phyloP scores from a whole-genome alignment of 2,797 vertebrate genomes.

The Coendou prehensilis region DNA sequence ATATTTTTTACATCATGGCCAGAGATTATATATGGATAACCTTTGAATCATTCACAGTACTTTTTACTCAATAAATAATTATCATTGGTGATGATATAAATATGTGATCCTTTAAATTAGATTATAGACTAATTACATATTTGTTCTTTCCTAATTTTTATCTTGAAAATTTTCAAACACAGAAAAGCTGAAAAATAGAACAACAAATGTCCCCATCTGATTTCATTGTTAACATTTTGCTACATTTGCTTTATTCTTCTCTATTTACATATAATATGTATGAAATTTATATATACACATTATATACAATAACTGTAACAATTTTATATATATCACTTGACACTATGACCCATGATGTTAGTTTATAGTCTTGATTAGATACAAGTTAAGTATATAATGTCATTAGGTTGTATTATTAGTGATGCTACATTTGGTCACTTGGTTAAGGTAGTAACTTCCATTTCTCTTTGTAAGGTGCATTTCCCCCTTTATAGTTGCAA shows the following conservation, averaged over 20 bases:
- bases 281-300: background rate
- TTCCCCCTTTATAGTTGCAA: constrained; percentile 29
- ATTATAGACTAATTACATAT: background rate
- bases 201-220: background rate
- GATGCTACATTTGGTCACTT: background rate
- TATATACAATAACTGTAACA: background rate
- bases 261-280: background rate
- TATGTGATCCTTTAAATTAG: background rate
- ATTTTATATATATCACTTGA: background rate
- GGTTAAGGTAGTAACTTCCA: background rate
- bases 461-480: background rate
- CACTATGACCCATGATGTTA: background rate
- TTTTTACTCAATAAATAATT: background rate
- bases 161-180: constrained; percentile 24
- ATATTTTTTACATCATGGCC: background rate
- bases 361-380: constrained; percentile 33
- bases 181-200: background rate
- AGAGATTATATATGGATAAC: background rate
- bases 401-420: background rate
- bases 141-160: constrained; percentile 33
- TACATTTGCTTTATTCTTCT: background rate
- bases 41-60: background rate
- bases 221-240: background rate
- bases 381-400: constrained; percentile 5
- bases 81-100: background rate